phyloP scores from a whole-genome alignment of 2,797 vertebrate genomes.

The Pagetopsis macropterus region DNA sequence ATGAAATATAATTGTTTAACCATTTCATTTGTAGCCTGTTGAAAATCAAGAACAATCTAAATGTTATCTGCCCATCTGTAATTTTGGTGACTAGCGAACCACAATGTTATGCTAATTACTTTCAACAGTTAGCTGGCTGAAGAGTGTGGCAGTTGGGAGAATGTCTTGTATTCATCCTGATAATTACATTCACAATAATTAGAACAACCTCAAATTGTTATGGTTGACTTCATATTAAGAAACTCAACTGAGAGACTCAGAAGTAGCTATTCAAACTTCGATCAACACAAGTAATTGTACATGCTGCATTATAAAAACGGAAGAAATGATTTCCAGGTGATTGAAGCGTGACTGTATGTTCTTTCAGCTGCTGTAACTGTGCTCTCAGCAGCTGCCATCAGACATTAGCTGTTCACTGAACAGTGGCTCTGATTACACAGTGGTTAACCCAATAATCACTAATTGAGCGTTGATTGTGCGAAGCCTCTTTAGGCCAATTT shows the following conservation, averaged over 20 bases:
- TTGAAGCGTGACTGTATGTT: not conserved
- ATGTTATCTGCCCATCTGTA: slow-evolving; percentile 17
- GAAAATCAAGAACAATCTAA: slow-evolving; percentile 21
- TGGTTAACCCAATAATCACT: slow-evolving; percentile 35
- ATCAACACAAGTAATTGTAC: slow-evolving; percentile 1
- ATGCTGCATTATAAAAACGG: not conserved
- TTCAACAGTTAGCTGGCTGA: slow-evolving; percentile 26
- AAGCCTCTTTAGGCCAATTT: slow-evolving; percentile 29
- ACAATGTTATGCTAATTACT: slow-evolving; percentile 29
- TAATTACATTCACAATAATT: slow-evolving; percentile 25
- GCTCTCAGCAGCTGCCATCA: slow-evolving; percentile 23
- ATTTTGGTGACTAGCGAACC: slow-evolving; percentile 29
- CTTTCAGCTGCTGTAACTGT: slow-evolving; percentile 7
- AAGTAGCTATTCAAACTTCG: not conserved
- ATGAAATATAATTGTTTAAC: slow-evolving; percentile 7
- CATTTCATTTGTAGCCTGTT: slow-evolving; percentile 20
- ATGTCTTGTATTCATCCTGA: slow-evolving; percentile 7
- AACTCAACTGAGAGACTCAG: not conserved
- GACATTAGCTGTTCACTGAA: slow-evolving; percentile 25
- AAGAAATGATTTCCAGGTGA: not conserved
- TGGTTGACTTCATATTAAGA: not conserved
- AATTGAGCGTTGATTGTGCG: slow-evolving; percentile 7
- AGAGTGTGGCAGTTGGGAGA: not conserved
- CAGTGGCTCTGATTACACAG: slow-evolving; percentile 26
- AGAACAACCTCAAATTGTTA: not conserved